These are phyloP conservation scores for Notospermus geniculatus DNA, from an alignment of 1,140 invertebrate genomes.

Conservation along the genomic window DNA sequence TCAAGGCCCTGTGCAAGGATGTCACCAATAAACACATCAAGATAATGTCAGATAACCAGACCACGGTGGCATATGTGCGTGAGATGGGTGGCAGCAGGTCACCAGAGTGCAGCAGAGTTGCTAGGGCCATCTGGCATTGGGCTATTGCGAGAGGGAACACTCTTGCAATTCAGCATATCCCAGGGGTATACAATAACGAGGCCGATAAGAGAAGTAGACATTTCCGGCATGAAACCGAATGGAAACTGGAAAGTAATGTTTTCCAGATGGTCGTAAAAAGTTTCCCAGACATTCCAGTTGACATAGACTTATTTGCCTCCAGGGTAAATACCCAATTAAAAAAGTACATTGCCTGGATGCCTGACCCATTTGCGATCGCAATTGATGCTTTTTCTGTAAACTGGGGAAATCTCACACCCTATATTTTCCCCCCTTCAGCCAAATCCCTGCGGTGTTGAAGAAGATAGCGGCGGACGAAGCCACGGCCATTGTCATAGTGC, in stretches of 20 bases:
- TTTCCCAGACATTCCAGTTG: constrained; percentile 6
- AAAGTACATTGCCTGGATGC: constrained; percentile 24
- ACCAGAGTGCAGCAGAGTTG: constrained; percentile 16
- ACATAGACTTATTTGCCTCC: constrained; percentile 32
- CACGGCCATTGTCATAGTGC: constrained; percentile 14
- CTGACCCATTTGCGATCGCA: constrained; percentile 22
- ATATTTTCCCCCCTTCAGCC: constrained; percentile 26
- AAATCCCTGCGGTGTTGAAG: constrained; percentile 13
- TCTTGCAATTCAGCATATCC: constrained; percentile 18
- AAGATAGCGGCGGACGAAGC: constrained; percentile 15
- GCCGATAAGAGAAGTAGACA: constrained; percentile 21
- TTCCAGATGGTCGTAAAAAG: constrained; percentile 14
- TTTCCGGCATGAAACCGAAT: constrained; percentile 21
- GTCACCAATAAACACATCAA: neutral
- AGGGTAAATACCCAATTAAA: constrained; percentile 21
- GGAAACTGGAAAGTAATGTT: constrained; percentile 18
- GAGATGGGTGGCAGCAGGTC: neutral
- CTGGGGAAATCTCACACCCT: constrained; percentile 17
- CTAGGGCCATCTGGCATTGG: constrained; percentile 24
- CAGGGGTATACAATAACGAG: constrained; percentile 21
- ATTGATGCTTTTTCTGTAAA: constrained; percentile 25
- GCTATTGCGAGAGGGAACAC: constrained; percentile 23
- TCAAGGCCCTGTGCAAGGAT: neutral
- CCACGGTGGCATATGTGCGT: neutral
- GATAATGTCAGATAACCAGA: constrained; percentile 8